Percentiles rank a stretch among this genome's conserved stretches.
Evolutionary conservation across 2,113 vertebrate genomes (phyloP).

Genomic region (Tor tambroides): DNA sequence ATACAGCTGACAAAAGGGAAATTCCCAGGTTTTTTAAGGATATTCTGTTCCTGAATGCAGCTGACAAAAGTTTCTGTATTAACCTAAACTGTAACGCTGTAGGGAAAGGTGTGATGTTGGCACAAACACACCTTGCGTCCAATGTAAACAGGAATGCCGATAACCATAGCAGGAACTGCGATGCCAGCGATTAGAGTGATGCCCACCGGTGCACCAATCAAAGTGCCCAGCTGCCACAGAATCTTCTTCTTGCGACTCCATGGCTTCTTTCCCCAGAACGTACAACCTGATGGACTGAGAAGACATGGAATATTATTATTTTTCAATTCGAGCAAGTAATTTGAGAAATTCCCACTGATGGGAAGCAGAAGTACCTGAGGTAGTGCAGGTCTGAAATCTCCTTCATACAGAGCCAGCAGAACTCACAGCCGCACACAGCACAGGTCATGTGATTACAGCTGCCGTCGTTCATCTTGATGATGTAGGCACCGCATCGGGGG

Average conservation of each 20-base stretch:
- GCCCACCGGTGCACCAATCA: constrained; percentile 96
- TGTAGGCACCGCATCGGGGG: constrained; percentile 94
- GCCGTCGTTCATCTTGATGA: constrained; percentile 99
- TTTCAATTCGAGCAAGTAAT: background rate
- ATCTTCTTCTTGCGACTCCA: constrained; percentile 99
- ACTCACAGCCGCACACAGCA: constrained; percentile 96
- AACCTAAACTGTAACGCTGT: background rate
- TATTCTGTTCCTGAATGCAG: background rate
- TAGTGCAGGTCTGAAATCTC: constrained; percentile 99
- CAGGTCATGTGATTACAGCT: constrained; percentile 99
- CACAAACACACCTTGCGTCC: constrained; percentile 89
- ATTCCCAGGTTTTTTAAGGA: background rate
- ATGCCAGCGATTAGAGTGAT: constrained; percentile 98
- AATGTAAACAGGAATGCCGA: constrained; percentile 96
- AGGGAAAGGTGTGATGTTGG: background rate
- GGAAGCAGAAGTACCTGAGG: constrained; percentile 84
- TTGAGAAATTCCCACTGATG: background rate
- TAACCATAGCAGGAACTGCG: constrained; percentile 98
- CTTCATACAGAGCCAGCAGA: constrained; percentile 99
- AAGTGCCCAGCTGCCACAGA: constrained; percentile 95
- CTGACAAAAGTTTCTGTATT: background rate
- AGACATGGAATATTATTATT: background rate
- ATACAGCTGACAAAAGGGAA: constrained; percentile 7
- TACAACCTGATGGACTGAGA: constrained; percentile 93
- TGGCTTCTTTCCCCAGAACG: constrained; percentile 99